Base-by-base conservation (phyloP, 2,113 vertebrate species). In the Enhydra lutris region DNA sequence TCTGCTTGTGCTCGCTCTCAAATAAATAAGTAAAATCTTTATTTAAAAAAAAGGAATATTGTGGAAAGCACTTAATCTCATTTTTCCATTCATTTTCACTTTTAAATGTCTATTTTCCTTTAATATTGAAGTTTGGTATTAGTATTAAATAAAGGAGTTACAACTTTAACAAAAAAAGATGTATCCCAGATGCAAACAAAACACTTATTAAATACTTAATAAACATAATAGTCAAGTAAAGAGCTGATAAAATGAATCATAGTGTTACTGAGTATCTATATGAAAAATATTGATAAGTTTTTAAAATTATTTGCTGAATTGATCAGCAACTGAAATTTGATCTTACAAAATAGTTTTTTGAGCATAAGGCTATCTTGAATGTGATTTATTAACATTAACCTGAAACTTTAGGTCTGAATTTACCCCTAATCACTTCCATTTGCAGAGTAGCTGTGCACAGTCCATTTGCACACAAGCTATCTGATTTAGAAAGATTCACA, bases 321-420 rank as follows among this genome's bases (percentile, higher is more conserved):
- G 36, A 87, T 90, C 59, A 92, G 80, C 39, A 94, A 73, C 42
- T 94, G 14, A 90, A 97, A 94, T 80, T 23, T 69, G 21, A 91
- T 91, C 63, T 91, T 85, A 91, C 7, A 69, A 80, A 80, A 93
- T 31, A 61, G 39, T 4, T 87, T 91, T 95, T 26, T 83, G 63
- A 85, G 29, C 24, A 57, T 61, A 90, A 42, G 20, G 26, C 12
- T 91, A 76, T 76, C 74, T 69, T 92, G 15, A 67, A 94, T 78
- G 36, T 91, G 11, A 97, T 83, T 94, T 96, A 80, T 69, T 88
- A 96, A 57, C 31, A 73, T 69, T 65, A 45, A 20, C 29, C 76
- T 96, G n/a, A 96, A 95, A 95, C 63, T 69, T 80, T 89, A 89
- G 50, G 17, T 85, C 55, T 50, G 21, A 63, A 73, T 97, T 96